Evolutionary conservation across 1,140 invertebrate species (phyloP).

Genomic region (Apolygus lucorum): DNA sequence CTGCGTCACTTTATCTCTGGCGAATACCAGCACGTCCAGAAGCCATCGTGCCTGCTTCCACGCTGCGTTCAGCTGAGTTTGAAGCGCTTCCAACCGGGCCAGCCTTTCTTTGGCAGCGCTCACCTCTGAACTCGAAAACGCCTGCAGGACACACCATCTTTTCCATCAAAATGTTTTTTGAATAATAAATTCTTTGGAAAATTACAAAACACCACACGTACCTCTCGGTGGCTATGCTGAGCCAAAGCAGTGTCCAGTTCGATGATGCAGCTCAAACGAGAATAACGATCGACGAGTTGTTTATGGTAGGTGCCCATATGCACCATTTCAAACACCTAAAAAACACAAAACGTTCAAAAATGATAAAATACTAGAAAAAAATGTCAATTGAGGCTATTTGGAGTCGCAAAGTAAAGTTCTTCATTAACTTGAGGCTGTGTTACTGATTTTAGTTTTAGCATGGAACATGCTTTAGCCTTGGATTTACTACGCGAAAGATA

Average conservation of each 20-base stretch:
- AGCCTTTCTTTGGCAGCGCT: constrained; percentile 75
- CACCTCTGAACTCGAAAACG: constrained; percentile 82
- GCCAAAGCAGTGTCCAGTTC: constrained; percentile 87
- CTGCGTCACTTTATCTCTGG: constrained; percentile 60
- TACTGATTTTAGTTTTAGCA: no score
- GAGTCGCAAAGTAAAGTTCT: no score
- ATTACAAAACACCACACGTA: no score
- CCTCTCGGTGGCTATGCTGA: constrained; percentile 80
- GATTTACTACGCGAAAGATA: no score
- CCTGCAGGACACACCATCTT: constrained; percentile 41
- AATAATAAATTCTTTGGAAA: neutral
- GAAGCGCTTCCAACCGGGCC: constrained; percentile 68
- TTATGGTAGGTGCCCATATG: constrained; percentile 84
- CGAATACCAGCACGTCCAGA: constrained; percentile 86
- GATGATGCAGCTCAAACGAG: constrained; percentile 79
- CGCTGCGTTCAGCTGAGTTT: constrained; percentile 66
- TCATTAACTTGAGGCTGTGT: no score
- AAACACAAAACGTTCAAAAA: no score
- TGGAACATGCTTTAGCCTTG: no score
- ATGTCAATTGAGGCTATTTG: no score
- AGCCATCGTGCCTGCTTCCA: constrained; percentile 94
- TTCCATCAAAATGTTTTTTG: constrained; percentile 22
- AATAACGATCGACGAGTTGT: constrained; percentile 79
- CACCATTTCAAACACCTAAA: constrained; percentile 73
- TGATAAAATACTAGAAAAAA: no score